Evolutionary conservation across 2,888 invertebrate genomes (phyloP), one percentile per base, ranked within the genome.

Genomic region (Tachina grossa): DNA sequence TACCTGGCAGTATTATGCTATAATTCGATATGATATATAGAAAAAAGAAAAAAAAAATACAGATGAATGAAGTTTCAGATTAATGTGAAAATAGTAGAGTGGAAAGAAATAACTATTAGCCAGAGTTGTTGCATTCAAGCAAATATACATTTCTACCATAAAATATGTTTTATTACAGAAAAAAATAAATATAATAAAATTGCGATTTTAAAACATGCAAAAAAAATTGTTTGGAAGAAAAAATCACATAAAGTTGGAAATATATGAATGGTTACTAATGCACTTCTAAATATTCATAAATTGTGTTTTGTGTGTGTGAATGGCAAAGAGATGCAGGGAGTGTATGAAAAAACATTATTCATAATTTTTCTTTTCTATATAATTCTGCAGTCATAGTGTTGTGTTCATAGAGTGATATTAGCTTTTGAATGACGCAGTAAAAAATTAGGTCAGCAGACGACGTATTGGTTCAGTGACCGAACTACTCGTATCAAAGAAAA

Each of bases 401-500:
- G 11, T 31, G 8, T 76, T 71, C 49, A 79, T 49, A 68, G 55
- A 80, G 76, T 47, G 76, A 76, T 85, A 85, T 85, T 83, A 85
- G 82, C 83, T 83, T 31, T 83, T 83, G 83, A 85, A 85, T 85
- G 85, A 83, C 85, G 85, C 85, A 85, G 85, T 75, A 85, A 76
- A 79, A 85, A 85, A 76, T 85, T 85, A 49, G 85, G 85, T 85
- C 85, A 85, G 79, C 83, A 85, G 85, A 85, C 85, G 83, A 75
- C 82, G 79, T 85, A 85, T 83, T 80, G 85, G 85, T 85, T 85
- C 85, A 85, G 83, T 85, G 85, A 85, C 85, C 85, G 85, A 85
- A 55, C 85, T 72, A 31, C 31, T 31, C 31, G 31, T 31, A 85
- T 85, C 76, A 85, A 85, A 85, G 85, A 85, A 85, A 85, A 85